These are phyloP conservation scores for Trachythela sp. DNA, from an alignment of 64 coral and sea anemone species.

Conservation along the genomic window DNA sequence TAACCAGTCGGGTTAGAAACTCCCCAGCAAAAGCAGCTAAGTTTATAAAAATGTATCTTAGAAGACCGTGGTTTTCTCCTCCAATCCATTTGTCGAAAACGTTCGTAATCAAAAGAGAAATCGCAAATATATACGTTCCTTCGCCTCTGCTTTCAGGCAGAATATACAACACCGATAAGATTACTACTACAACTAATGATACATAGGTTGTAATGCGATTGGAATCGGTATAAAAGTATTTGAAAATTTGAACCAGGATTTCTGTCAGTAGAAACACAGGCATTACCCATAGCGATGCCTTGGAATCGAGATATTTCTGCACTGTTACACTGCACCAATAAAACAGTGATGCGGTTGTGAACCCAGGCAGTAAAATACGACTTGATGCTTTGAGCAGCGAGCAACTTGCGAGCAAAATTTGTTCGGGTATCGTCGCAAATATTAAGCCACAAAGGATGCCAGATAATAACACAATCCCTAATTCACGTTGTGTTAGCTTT, in stretches of 20 bases:
- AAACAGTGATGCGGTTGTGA: not conserved
- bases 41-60: not conserved
- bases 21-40: not conserved
- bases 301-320: constrained; percentile 1
- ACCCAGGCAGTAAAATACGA: not conserved
- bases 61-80: not conserved
- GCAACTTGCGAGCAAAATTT: not conserved
- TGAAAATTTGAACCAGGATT: not conserved
- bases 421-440: not conserved
- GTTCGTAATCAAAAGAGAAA: not conserved
- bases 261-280: not conserved
- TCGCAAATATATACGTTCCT: not conserved
- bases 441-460: not conserved
- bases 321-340: not conserved
- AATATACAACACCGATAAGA: not conserved
- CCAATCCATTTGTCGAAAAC: not conserved
- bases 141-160: not conserved
- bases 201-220: not conserved
- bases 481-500: not conserved
- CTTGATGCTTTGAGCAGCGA: not conserved
- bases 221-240: not conserved
- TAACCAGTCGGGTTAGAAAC: not conserved
- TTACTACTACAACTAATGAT: not conserved
- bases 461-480: not conserved
- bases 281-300: not conserved